Percentiles rank a stretch among this genome's conserved stretches.
phyloP scores from a whole-genome alignment of 2,888 invertebrate species.

The Leucoptera coffeella region DNA sequence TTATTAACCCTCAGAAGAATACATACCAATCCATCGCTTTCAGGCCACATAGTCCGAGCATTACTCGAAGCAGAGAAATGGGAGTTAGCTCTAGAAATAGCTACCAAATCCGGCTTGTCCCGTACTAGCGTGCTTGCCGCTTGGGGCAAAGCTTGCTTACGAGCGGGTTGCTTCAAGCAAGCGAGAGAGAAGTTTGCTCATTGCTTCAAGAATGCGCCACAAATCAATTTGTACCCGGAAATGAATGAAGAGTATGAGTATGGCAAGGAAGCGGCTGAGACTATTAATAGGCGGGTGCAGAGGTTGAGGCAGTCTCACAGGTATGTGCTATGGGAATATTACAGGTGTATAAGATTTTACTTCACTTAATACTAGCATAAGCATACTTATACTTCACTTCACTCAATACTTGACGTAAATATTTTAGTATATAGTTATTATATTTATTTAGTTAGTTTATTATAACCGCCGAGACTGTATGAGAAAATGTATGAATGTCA shows the following conservation, averaged over 20 bases:
- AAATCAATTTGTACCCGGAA: slow-evolving; percentile 20
- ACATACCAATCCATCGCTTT: no score
- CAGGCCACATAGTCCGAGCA: slow-evolving; percentile 62
- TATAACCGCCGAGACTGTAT: no score
- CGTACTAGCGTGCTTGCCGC: slow-evolving; percentile 77
- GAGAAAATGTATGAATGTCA: no score
- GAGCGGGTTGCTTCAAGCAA: slow-evolving; percentile 69
- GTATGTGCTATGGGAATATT: slow-evolving; percentile 1
- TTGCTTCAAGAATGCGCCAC: slow-evolving; percentile 27
- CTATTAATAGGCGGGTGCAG: slow-evolving; percentile 19
- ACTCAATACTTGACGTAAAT: no score
- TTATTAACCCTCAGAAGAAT: no score
- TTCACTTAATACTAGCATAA: no score
- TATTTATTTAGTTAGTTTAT: no score
- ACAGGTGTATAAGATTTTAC: no score
- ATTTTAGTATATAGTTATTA: no score
- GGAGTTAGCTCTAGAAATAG: slow-evolving; percentile 76
- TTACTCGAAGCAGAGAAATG: slow-evolving; percentile 82
- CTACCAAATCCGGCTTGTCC: slow-evolving; percentile 80
- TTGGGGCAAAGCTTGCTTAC: slow-evolving; percentile 80
- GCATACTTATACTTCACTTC: no score
- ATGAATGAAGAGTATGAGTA: slow-evolving; percentile 30
- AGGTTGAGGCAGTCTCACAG: slow-evolving; percentile 9
- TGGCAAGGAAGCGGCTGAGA: slow-evolving; percentile 31
- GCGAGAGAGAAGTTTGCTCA: slow-evolving; percentile 69